A percentile compares a stretch with the other conserved stretches of the same genome.
Evolutionary conservation across 1,140 invertebrate genomes (phyloP).

Genomic region (Pseudobourletiella spinata): DNA sequence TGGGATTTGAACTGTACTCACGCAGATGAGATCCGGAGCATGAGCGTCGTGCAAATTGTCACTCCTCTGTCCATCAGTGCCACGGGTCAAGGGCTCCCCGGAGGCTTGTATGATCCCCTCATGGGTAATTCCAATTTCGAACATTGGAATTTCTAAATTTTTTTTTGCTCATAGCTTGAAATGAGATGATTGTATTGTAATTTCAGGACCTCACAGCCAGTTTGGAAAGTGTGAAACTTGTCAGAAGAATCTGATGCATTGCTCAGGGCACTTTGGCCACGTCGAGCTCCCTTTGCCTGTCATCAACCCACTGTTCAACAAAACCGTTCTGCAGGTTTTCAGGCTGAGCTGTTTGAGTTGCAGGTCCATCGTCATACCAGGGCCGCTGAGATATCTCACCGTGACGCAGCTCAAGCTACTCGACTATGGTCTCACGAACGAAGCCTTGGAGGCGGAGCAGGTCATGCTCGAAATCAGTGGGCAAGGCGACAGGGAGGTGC

Average conservation of each 20-base stretch:
- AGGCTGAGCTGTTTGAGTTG: constrained; percentile 61
- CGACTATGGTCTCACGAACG: constrained; percentile 60
- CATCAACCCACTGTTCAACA: constrained; percentile 84
- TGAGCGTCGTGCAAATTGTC: constrained; percentile 78
- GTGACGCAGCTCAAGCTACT: constrained; percentile 65
- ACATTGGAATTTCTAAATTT: neutral
- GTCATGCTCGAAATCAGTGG: constrained; percentile 21
- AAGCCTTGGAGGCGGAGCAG: constrained; percentile 56
- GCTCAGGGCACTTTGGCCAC: constrained; percentile 91
- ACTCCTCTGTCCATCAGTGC: constrained; percentile 75
- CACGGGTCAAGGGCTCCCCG: constrained; percentile 67
- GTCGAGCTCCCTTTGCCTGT: constrained; percentile 84
- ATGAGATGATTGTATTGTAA: constrained; percentile 8
- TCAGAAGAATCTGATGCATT: constrained; percentile 54
- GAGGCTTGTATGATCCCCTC: constrained; percentile 76
- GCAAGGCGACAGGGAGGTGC: neutral
- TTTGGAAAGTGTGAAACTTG: constrained; percentile 76
- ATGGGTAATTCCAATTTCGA: constrained; percentile 49
- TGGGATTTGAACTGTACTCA: constrained; percentile 60
- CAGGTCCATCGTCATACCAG: constrained; percentile 58
- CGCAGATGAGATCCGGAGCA: constrained; percentile 68
- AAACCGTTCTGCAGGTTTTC: constrained; percentile 57
- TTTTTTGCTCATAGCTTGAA: neutral
- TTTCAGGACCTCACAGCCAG: constrained; percentile 49
- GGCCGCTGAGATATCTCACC: constrained; percentile 56